Evolutionary conservation across 1,140 invertebrate genomes (phyloP).

Genomic region (Berghia stephanieae): DNA sequence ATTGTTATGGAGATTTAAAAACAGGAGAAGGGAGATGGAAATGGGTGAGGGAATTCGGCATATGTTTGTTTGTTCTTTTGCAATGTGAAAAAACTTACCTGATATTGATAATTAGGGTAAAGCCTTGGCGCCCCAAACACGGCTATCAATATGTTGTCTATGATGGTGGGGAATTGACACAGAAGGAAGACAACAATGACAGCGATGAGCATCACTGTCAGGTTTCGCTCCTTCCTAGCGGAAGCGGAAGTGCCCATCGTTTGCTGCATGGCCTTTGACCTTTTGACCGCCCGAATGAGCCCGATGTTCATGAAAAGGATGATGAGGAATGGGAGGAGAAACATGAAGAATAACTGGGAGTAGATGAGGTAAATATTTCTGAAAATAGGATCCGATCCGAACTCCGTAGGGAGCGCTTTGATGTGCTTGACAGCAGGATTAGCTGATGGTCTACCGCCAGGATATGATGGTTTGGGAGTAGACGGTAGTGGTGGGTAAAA

Average conservation of each 20-base stretch:
- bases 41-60: too few relatives aligned
- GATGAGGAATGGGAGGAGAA: conserved; percentile 74
- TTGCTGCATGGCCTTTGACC: conserved; percentile 67
- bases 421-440: neutral
- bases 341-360: conserved; percentile 73
- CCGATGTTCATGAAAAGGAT: conserved; percentile 78
- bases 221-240: conserved; percentile 74
- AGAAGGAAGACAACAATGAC: conserved; percentile 80
- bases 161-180: conserved; percentile 75
- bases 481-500: neutral
- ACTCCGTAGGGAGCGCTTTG: conserved; percentile 37
- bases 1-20: too few relatives aligned
- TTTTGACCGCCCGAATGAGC: conserved; percentile 75
- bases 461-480: neutral
- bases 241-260: conserved; percentile 56
- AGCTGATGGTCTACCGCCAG: neutral
- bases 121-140: conserved; percentile 69
- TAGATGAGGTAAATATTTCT: conserved; percentile 75
- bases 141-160: conserved; percentile 60
- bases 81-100: conserved; percentile 9
- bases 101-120: conserved; percentile 67
- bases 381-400: conserved; percentile 71
- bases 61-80: too few relatives aligned
- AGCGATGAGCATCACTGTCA: conserved; percentile 79
- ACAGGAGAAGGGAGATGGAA: too few relatives aligned